Conservation (phyloP, 2,797 vertebrate species). For the Amazona ochrocephala region DNA sequence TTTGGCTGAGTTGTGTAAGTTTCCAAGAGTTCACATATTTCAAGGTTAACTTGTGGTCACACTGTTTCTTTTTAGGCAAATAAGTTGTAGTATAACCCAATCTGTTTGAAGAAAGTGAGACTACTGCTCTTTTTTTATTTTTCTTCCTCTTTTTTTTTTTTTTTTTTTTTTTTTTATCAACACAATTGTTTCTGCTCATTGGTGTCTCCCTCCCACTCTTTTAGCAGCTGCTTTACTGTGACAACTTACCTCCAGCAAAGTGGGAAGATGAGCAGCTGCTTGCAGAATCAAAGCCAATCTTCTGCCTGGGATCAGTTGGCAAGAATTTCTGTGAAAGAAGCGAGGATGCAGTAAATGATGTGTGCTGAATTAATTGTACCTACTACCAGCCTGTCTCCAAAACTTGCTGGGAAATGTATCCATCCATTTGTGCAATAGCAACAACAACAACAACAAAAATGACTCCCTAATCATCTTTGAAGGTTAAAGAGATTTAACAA, state of each 20-base stretch:
- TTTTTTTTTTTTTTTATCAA: background rate
- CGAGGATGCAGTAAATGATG: slow-evolving; percentile 51
- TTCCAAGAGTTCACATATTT: background rate
- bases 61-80: slow-evolving; percentile 11
- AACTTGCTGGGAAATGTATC: slow-evolving; percentile 49
- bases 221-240: slow-evolving; percentile 64
- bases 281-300: slow-evolving; percentile 59
- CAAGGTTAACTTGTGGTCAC: background rate
- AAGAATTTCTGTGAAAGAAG: slow-evolving; percentile 56
- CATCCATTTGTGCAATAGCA: slow-evolving; percentile 46
- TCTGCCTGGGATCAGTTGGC: slow-evolving; percentile 62
- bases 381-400: slow-evolving; percentile 31
- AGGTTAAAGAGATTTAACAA: slow-evolving; percentile 55
- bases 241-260: slow-evolving; percentile 68
- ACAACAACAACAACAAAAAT: slow-evolving; percentile 56
- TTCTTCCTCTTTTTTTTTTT: background rate
- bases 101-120: slow-evolving; percentile 29
- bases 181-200: slow-evolving; percentile 46
- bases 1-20: background rate
- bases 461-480: slow-evolving; percentile 45
- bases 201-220: slow-evolving; percentile 50
- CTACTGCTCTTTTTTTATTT: background rate
- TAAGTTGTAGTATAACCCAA: background rate
- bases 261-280: slow-evolving; percentile 60
- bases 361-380: slow-evolving; percentile 63